Evolutionary conservation across 2,797 vertebrate species (phyloP), one percentile per base, ranked within the genome.

Genomic region (Sarcophilus harrisii): DNA sequence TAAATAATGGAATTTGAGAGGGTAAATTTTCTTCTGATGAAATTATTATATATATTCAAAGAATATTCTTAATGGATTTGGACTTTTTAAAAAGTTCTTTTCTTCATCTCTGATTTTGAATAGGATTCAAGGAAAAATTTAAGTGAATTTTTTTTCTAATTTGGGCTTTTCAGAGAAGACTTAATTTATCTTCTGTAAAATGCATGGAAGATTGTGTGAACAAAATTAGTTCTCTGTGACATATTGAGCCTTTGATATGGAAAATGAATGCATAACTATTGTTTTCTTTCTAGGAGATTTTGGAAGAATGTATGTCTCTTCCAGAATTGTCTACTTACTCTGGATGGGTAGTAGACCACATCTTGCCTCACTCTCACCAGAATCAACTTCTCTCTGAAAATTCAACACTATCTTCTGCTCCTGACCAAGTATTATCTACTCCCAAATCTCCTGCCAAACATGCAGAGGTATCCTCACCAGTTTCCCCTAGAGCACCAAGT

Each of bases 291-390:
- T 5, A 99, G 99, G 98, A 98, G 95, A 38, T 98, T 57, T 91
- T 99, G 90, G 98, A 98, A 97, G 98, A 98, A 73, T 98, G 98
- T 3, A 93, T 97, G 54, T 90, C 98, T 1, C 96, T 97, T 38
- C 96, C 98, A 0, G 97, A 96, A 96, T 98, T 99, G 0, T 99
- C 99, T 0, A 32, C 97, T 0, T 98, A 98, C 27, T 98, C 98
- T 0, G 98, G 98, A 55, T 98, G 98, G 98, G 98, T 99, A 29
- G 97, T 99, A 5, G 99, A 99, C 91, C 98, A 96, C 13, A 38
- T 99, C 27, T 16, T 96, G 2, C 96, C 66, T 16, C 92, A 81
- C 0, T 45, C 81, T 0, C 94, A 94, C 54, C 94, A 93, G 62
- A 98, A 97, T 45, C 1, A 14, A 0, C 0, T 90, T 38, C 27